These are phyloP conservation scores for Aleiodes leptofemur DNA, from an alignment of 2,888 invertebrate species.

Conservation along the genomic window DNA sequence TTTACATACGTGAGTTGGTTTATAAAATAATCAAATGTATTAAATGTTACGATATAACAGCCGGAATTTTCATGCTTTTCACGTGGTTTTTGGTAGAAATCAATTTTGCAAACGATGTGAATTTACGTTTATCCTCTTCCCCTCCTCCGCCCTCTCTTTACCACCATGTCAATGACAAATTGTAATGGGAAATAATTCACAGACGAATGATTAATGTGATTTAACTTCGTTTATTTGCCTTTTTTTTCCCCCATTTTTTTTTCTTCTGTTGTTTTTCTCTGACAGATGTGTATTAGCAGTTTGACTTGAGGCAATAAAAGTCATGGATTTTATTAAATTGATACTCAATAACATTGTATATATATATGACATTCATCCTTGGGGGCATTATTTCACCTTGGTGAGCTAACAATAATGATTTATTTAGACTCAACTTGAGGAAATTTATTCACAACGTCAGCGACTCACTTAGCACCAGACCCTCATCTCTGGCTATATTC, in stretches of 20 bases:
- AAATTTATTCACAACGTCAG: slow-evolving; percentile 47
- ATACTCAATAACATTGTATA: slow-evolving; percentile 9
- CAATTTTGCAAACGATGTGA: not conserved
- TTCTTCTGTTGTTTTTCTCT: too few species aligned
- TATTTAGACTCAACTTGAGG: slow-evolving; percentile 36
- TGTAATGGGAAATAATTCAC: slow-evolving; percentile 10
- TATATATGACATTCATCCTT: slow-evolving; percentile 21
- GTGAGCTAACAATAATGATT: slow-evolving; percentile 39
- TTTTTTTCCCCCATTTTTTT: too few species aligned
- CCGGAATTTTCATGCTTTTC: not conserved
- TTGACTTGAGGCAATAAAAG: slow-evolving; percentile 21
- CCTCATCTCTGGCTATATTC: slow-evolving; percentile 41
- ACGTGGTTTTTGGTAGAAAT: not conserved
- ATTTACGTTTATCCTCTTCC: not conserved
- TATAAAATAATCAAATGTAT: slow-evolving; percentile 8
- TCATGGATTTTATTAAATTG: slow-evolving; percentile 27
- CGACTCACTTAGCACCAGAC: slow-evolving; percentile 40
- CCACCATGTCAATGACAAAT: too few species aligned
- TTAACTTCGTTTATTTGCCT: slow-evolving; percentile 7
- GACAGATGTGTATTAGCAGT: slow-evolving; percentile 16
- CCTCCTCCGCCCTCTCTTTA: not conserved
- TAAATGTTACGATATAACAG: not conserved
- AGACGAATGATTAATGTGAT: slow-evolving; percentile 5
- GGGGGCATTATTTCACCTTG: slow-evolving; percentile 15
- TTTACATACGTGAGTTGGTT: slow-evolving; percentile 7